Conservation (phyloP, 2,113 vertebrate species). For the Brienomyrus longianalis region DNA sequence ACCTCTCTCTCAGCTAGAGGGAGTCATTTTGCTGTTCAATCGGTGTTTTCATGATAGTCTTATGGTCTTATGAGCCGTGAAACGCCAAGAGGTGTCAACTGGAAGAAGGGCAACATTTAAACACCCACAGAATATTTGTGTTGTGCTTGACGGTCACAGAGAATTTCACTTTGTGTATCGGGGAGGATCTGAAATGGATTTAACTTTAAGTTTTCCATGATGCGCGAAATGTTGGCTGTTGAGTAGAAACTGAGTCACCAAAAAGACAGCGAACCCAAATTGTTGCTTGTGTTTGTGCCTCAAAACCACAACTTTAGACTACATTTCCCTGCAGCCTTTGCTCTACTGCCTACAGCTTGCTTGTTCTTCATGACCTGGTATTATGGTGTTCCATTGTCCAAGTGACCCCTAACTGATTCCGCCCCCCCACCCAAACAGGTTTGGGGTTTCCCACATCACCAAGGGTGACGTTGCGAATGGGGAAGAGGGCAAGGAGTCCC, state of each 20-base stretch:
- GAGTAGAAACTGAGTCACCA: not conserved
- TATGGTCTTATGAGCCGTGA: not conserved
- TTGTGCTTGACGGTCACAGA: not conserved
- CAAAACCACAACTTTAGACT: too few species aligned
- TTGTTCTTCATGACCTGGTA: not conserved
- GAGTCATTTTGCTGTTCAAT: not conserved
- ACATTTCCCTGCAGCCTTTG: not conserved
- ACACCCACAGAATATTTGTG: not conserved
- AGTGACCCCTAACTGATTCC: not conserved
- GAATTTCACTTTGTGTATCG: not conserved
- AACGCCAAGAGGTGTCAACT: not conserved
- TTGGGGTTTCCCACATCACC: constrained; percentile 69
- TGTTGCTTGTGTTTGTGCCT: not conserved
- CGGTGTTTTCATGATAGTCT: not conserved
- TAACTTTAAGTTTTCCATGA: not conserved
- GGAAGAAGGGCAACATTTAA: not conserved
- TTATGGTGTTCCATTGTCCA: not conserved
- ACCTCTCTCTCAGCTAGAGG: not conserved
- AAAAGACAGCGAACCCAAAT: not conserved
- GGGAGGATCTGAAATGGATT: not conserved
- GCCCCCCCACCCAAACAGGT: constrained; percentile 51
- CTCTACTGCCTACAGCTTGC: not conserved
- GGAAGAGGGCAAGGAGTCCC: constrained; percentile 9
- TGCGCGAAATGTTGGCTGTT: not conserved
- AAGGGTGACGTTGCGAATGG: constrained; percentile 67